Evolutionary conservation across 2,888 invertebrate genomes (phyloP).

Genomic region (Hypsopygia costalis): DNA sequence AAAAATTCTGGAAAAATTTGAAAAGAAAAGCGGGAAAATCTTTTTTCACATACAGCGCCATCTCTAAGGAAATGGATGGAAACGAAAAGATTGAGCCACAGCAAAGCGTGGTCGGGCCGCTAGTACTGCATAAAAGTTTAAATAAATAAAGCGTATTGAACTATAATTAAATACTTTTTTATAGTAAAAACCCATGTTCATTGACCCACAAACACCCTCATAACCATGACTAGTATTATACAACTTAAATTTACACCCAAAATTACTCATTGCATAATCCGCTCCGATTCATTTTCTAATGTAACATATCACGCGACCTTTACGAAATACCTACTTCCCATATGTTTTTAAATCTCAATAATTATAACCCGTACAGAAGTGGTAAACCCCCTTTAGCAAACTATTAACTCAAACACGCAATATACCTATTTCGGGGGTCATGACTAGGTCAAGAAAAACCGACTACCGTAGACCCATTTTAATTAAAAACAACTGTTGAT

Average conservation of each 20-base stretch:
- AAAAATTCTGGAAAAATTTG: no score
- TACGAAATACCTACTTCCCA: slow-evolving; percentile 21
- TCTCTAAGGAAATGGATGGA: no score
- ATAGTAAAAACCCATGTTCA: no score
- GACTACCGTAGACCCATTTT: slow-evolving; percentile 11
- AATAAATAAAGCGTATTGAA: no score
- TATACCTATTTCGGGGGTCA: slow-evolving; percentile 59
- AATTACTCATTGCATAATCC: slow-evolving; percentile 11
- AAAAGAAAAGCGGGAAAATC: no score
- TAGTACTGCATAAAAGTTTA: no score
- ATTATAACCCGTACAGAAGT: slow-evolving; percentile 25
- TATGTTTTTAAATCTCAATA: slow-evolving; percentile 28
- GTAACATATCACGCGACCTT: slow-evolving; percentile 11
- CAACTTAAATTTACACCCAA: not conserved
- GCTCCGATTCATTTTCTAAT: slow-evolving; percentile 4
- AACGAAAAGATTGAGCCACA: no score
- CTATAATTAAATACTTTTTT: no score
- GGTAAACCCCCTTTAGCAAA: slow-evolving; percentile 21
- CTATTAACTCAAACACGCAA: slow-evolving; percentile 55
- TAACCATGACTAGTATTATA: no score
- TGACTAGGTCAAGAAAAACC: slow-evolving; percentile 45
- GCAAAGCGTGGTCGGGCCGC: no score
- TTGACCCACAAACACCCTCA: no score
- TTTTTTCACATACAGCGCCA: no score
- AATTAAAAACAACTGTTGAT: not conserved